Evolutionary conservation across 2,113 vertebrate species (phyloP).

Genomic region (Prunella fulvescens): DNA sequence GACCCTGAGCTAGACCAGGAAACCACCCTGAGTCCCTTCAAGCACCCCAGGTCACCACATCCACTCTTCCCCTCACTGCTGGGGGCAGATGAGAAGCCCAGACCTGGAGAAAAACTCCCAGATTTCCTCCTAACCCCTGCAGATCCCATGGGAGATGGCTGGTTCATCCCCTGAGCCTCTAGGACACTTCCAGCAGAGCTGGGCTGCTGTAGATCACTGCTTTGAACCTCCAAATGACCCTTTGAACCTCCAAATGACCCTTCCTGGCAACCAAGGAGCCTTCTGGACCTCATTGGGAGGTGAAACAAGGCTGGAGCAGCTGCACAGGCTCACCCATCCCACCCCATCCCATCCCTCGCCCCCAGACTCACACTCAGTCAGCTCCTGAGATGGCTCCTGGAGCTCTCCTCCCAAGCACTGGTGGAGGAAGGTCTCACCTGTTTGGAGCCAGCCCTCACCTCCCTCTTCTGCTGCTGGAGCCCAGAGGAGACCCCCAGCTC

Average conservation of each 20-base stretch:
- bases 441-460: not conserved
- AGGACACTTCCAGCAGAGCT: not conserved
- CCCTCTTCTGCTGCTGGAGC: fast-evolving
- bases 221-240: not conserved
- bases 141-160: not conserved
- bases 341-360: not conserved
- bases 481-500: not conserved
- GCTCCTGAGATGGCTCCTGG: not conserved
- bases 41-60: not conserved
- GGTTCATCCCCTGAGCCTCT: not conserved
- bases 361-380: not conserved
- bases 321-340: fast-evolving
- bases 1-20: not conserved
- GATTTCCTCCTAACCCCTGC: not conserved
- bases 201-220: not conserved
- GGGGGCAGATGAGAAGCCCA: not conserved
- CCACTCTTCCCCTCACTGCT: fast-evolving
- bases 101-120: not conserved
- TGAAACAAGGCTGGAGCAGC: not conserved
- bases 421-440: not conserved
- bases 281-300: not conserved
- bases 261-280: not conserved
- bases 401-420: not conserved
- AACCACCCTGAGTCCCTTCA: not conserved
- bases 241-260: not conserved